Evolutionary conservation across 2,888 invertebrate genomes (phyloP), one percentile per base, ranked within the genome.

Genomic region (Osedax fenrisi): DNA sequence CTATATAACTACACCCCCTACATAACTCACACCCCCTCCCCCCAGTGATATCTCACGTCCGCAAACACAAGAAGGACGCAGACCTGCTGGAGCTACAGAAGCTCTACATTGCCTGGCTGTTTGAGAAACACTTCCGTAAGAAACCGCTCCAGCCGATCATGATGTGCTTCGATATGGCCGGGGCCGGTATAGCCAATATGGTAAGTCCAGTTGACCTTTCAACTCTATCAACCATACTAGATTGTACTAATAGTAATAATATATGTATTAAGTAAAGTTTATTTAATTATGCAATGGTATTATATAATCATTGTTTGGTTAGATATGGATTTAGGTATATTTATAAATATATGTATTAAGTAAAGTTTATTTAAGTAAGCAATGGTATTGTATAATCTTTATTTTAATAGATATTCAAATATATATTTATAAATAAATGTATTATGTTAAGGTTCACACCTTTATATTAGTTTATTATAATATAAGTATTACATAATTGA

Each of bases 91-190:
- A 56, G 10, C 23, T 71, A 13, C 83, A 92, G 3, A 91, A 92
- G 82, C 88, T 89, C 82, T 89, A 90, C 78, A 88, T 94, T 75
- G 89, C 93, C 0, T 94, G 92, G 83, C 92, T 91, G 90, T 88
- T 92, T 80, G 92, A 92, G 81, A 90, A 91, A 68, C 77, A 80
- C 2, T 81, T 79, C 75, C 75, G 76, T 26, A 77, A 79, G 22
- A 75, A 79, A 22, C 81, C 82, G 3, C 90, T 91, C 72, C 89
- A 90, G 78, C 88, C 89, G 81, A 89, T 95, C 73, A 90, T 92
- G 1, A 85, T 94, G 77, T 90, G 95, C 81, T 93, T 95, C 81
- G 95, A 95, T 84, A 91, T 95, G 90, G 89, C 89, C 41, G 90
- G 90, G 24, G 90, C 92, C 77, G 93, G 94, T 0, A 80, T 94